These are phyloP conservation scores for Tetranychus cinnabarinus DNA, from an alignment of 1,140 invertebrate genomes.

Conservation along the genomic window DNA sequence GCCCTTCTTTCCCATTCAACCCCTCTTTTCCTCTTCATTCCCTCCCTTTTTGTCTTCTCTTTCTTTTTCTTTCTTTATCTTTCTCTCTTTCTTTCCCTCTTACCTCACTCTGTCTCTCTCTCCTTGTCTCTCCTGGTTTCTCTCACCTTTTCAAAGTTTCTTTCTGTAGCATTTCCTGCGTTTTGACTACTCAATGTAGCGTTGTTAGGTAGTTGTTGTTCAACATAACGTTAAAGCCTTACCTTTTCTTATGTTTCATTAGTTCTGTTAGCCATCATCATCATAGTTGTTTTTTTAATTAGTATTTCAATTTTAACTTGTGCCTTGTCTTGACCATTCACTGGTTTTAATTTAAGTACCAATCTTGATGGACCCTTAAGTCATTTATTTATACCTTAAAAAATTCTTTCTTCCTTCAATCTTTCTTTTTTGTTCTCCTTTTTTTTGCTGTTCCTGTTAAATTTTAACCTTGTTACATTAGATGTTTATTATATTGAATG, in stretches of 20 bases:
- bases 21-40: not conserved
- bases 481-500: not conserved
- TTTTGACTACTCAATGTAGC: not conserved
- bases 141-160: not conserved
- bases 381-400: too few species aligned
- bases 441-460: not conserved
- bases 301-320: not conserved
- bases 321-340: not conserved
- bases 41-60: not conserved
- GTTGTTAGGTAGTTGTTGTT: too few species aligned
- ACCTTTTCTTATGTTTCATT: too few species aligned
- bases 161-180: not conserved
- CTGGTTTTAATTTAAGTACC: too few species aligned
- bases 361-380: too few species aligned
- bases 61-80: conserved; percentile 1
- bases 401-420: too few species aligned
- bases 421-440: not conserved
- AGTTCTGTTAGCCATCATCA: too few species aligned
- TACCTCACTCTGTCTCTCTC: not conserved
- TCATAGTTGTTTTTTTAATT: not conserved
- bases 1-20: not conserved
- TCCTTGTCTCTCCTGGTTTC: not conserved
- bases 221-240: too few species aligned
- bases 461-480: not conserved
- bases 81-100: not conserved